Evolutionary conservation across 2,888 invertebrate species (phyloP).

Genomic region (Drosophila nigricruria): DNA sequence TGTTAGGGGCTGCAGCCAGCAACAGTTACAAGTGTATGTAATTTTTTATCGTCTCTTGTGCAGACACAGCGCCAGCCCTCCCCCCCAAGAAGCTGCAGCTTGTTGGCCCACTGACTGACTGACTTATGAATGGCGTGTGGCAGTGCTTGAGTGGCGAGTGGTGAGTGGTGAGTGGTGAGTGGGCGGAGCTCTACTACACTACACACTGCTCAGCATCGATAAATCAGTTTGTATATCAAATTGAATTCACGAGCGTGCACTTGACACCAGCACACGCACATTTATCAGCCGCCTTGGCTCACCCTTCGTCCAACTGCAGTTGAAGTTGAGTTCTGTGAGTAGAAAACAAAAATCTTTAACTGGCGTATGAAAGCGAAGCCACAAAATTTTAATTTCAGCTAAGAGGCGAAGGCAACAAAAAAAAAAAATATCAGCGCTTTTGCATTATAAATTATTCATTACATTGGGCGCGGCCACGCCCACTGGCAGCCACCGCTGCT

Average conservation of each 20-base stretch:
- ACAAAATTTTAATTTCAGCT: slow-evolving; percentile 83
- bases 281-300: slow-evolving; percentile 61
- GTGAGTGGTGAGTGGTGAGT: background rate
- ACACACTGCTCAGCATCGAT: slow-evolving; percentile 63
- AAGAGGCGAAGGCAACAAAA: slow-evolving; percentile 73
- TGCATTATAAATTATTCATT: slow-evolving; percentile 84
- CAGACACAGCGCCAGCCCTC: slow-evolving; percentile 25
- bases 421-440: slow-evolving; percentile 56
- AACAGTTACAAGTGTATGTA: slow-evolving; percentile 82
- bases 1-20: slow-evolving; percentile 76
- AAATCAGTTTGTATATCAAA: slow-evolving; percentile 83
- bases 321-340: background rate
- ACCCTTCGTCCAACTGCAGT: slow-evolving; percentile 2
- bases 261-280: slow-evolving; percentile 79
- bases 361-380: slow-evolving; percentile 58
- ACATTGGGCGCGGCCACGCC: slow-evolving; percentile 61
- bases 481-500: slow-evolving; percentile 30
- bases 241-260: slow-evolving; percentile 82
- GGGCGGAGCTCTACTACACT: slow-evolving; percentile 8
- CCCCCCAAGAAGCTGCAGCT: slow-evolving; percentile 15
- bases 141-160: slow-evolving; percentile 17
- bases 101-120: slow-evolving; percentile 62
- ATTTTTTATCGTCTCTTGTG: slow-evolving; percentile 75
- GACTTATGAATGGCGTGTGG: slow-evolving; percentile 79
- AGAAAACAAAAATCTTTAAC: slow-evolving; percentile 47